These are phyloP conservation scores for Lamellibrachia luymesi DNA, from an alignment of 1,140 invertebrate genomes.

Conservation along the genomic window DNA sequence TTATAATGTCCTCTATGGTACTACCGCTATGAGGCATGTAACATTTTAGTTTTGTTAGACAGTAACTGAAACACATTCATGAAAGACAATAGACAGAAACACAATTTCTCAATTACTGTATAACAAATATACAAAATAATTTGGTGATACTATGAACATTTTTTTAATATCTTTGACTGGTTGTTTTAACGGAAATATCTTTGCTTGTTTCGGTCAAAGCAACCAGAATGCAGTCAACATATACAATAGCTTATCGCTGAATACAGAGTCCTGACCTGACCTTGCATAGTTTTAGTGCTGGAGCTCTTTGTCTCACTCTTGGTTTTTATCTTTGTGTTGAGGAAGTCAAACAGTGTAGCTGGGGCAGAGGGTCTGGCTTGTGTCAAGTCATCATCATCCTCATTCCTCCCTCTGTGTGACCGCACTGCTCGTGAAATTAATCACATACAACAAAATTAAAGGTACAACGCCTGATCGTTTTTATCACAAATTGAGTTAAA, in stretches of 20 bases:
- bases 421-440: not conserved
- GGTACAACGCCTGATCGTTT: not conserved
- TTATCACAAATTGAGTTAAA: no score
- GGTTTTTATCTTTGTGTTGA: constrained; percentile 75
- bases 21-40: no score
- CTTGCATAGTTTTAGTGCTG: not conserved
- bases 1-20: no score
- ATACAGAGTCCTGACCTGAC: not conserved
- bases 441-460: not conserved
- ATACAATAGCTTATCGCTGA: not conserved
- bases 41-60: no score
- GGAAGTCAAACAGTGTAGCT: constrained; percentile 82
- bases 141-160: no score
- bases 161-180: no score
- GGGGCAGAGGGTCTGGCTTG: constrained; percentile 75
- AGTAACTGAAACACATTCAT: no score
- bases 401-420: constrained; percentile 26
- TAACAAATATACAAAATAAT: no score
- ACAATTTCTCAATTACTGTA: not conserved
- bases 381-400: constrained; percentile 46
- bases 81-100: not conserved
- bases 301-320: not conserved
- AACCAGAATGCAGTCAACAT: not conserved
- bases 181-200: no score
- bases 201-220: no score